A percentile compares a stretch with the other conserved stretches of the same genome.
These are phyloP conservation scores for Hemichromis elongatus DNA, from an alignment of 2,113 vertebrate genomes.

Conservation along the genomic window DNA sequence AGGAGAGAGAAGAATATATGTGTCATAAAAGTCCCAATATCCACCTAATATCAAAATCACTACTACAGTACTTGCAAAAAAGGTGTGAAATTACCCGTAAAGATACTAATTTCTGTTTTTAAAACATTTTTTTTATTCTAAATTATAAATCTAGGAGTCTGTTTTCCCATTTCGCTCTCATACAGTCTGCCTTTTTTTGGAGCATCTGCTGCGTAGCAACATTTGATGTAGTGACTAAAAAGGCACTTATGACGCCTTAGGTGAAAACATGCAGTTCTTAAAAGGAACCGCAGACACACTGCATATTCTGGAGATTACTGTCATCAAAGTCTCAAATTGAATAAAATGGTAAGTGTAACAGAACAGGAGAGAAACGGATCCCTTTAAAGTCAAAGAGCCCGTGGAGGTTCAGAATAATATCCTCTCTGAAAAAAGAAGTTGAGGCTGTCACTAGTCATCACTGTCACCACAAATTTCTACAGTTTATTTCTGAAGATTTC, in stretches of 20 bases:
- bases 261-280: not conserved
- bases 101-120: not conserved
- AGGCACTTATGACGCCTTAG: not conserved
- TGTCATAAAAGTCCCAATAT: not conserved
- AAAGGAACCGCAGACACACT: not conserved
- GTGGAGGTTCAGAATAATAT: not conserved
- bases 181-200: not conserved
- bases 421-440: not conserved
- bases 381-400: slow-evolving; percentile 17
- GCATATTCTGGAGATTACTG: slow-evolving; percentile 1
- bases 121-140: not conserved
- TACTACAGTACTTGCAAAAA: not conserved
- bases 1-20: not conserved
- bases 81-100: not conserved
- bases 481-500: not conserved
- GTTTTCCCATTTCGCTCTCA: not conserved
- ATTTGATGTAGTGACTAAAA: not conserved
- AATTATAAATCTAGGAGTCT: not conserved
- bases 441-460: slow-evolving; percentile 23
- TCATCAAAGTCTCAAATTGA: slow-evolving; percentile 25
- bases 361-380: not conserved
- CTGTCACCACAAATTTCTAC: not conserved
- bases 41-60: not conserved
- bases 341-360: not conserved
- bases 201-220: not conserved